Evolutionary conservation across 2,888 invertebrate genomes (phyloP).

Genomic region (Xylocampa areola): DNA sequence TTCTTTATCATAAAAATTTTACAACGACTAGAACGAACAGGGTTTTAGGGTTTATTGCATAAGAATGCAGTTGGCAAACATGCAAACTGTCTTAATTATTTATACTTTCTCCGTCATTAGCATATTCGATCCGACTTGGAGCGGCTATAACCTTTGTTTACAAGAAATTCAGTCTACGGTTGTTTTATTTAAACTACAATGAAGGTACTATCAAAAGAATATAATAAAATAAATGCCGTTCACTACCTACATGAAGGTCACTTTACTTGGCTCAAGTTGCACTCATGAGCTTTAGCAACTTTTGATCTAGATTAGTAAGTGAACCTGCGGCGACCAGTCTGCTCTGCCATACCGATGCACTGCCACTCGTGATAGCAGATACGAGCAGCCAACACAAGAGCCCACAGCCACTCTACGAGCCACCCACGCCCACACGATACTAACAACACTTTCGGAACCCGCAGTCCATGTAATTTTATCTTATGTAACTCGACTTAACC

Average conservation of each 20-base stretch:
- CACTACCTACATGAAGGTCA: slow-evolving; percentile 39
- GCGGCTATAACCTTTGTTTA: slow-evolving; percentile 8
- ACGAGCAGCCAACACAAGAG: slow-evolving; percentile 25
- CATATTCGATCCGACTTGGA: slow-evolving; percentile 27
- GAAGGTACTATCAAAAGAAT: slow-evolving; percentile 4
- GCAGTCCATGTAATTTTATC: slow-evolving; percentile 49
- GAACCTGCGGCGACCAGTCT: slow-evolving; percentile 45
- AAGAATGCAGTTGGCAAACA: slow-evolving; percentile 17
- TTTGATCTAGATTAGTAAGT: slow-evolving; percentile 57
- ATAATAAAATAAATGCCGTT: slow-evolving; percentile 30
- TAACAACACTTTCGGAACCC: slow-evolving; percentile 10
- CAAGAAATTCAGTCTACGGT: slow-evolving; percentile 22
- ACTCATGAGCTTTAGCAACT: slow-evolving; percentile 42
- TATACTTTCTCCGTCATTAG: slow-evolving; percentile 25
- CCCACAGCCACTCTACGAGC: slow-evolving; percentile 11
- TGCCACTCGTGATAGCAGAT: slow-evolving; percentile 27
- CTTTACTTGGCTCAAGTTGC: slow-evolving; percentile 59
- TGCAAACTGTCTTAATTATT: slow-evolving; percentile 35
- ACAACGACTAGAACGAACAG: too few species aligned
- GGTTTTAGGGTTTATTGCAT: too few species aligned
- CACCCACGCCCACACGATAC: slow-evolving; percentile 5
- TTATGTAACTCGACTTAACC: slow-evolving; percentile 42
- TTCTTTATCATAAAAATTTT: neutral
- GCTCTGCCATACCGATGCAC: slow-evolving; percentile 38
- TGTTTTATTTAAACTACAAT: slow-evolving; percentile 6